phyloP scores from a whole-genome alignment of 2,888 invertebrate species.

The Rhorus exstirpatorius region DNA sequence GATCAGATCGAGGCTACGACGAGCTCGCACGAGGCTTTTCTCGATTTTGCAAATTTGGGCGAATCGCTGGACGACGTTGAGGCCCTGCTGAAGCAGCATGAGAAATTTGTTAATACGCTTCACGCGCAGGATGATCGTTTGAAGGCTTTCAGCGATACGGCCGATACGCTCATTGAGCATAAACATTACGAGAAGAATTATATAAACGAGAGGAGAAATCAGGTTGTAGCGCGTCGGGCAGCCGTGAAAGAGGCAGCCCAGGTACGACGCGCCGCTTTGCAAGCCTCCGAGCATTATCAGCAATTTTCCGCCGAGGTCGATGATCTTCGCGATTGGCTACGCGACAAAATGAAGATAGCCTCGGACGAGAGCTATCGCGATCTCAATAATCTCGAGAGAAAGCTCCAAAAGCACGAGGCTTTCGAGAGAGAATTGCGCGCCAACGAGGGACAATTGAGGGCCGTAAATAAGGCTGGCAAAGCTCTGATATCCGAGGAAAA shows the following conservation, averaged over 20 bases:
- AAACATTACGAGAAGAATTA: conserved; percentile 93
- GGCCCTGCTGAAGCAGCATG: conserved; percentile 96
- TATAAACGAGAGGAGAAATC: conserved; percentile 91
- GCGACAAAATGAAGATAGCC: conserved; percentile 96
- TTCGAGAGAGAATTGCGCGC: conserved; percentile 98
- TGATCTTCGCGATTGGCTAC: conserved; percentile 96
- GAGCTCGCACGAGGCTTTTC: conserved; percentile 96
- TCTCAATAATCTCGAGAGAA: conserved; percentile 95
- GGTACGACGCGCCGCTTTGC: conserved; percentile 91
- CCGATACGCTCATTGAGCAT: conserved; percentile 92
- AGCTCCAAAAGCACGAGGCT: conserved; percentile 98
- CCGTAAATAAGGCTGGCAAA: conserved; percentile 93
- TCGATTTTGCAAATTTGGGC: conserved; percentile 95
- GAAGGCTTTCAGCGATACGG: conserved; percentile 93
- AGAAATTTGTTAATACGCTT: conserved; percentile 96
- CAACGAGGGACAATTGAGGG: conserved; percentile 96
- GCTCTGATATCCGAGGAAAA: conserved; percentile 91
- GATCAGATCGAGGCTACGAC: conserved; percentile 98
- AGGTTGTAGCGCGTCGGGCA: conserved; percentile 92
- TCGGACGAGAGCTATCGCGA: conserved; percentile 97
- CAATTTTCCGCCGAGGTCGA: conserved; percentile 97
- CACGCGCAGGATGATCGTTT: conserved; percentile 97
- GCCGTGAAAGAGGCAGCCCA: conserved; percentile 92
- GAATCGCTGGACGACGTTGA: conserved; percentile 96
- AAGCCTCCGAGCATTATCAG: conserved; percentile 95